Evolutionary conservation across 2,113 vertebrate genomes (phyloP), one percentile per base, ranked within the genome.

Genomic region (Caranx melampygus): DNA sequence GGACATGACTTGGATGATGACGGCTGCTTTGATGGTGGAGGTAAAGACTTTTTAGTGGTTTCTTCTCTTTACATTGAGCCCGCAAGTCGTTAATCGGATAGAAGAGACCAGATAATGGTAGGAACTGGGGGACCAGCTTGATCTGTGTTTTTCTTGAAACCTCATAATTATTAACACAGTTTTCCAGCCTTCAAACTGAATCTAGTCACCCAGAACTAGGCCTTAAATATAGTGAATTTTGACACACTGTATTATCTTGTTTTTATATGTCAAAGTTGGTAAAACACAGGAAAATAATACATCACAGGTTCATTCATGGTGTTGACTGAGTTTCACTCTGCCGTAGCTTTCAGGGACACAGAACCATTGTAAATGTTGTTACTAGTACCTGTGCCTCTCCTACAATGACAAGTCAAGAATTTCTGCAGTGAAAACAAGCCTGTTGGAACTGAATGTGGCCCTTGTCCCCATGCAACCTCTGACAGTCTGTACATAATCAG

Each of bases 1-100:
- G 97, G 97, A 1, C 97, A 99, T 37, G 97, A 99, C 84, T 91
- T 99, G 69, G 97, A 98, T 2, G 96, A 98, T 33, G 97, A 98
- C 1, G 92, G 95, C 35, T 93, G 95, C 85, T 91, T 96, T 90
- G 96, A 96, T 65, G 95, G 96, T 84, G 95, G 95, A 87, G 97
- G 97, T 96, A 26, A 93, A 94, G 85, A 11, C 0, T 35, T 33
- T n/a, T n/a, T 20, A 0, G 15, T 37, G 3, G 60, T 59, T 45
- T 44, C 0, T 35, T 20, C 3, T 18, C 4, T 37, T 21, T 55
- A 55, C n/a, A 55, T 21, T 21, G 9, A 26, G 13, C 52, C n/a
- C 26, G 52, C n/a, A 55, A n/a, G 9, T 12, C n/a, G 12, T 21
- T 6, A 20, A 7, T 51, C 18, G 18, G 49, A 51, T 20, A 8